Evolutionary conservation across 1,140 invertebrate genomes (phyloP).

Genomic region (Amyelois transitella): DNA sequence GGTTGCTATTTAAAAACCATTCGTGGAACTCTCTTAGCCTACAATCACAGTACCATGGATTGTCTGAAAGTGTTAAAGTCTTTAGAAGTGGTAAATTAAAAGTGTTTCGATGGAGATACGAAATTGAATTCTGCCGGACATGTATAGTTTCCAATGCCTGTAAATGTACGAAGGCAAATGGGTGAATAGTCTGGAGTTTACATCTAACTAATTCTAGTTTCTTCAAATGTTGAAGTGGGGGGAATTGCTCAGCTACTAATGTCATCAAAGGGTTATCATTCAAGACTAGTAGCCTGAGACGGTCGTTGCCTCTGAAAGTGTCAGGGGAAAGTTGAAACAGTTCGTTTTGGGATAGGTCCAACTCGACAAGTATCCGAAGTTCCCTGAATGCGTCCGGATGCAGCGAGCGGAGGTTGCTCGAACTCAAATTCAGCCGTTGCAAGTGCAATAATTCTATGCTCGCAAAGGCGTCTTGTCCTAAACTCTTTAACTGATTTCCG

Average conservation of each 20-base stretch:
- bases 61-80: conserved; percentile 85
- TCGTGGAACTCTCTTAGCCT: conserved; percentile 84
- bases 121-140: conserved; percentile 56
- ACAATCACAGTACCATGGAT: conserved; percentile 93
- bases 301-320: conserved; percentile 84
- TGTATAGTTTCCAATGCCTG: conserved; percentile 57
- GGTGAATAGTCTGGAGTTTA: conserved; percentile 80
- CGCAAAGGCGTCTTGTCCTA: conserved; percentile 86
- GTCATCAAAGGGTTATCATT: conserved; percentile 82
- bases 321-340: conserved; percentile 79
- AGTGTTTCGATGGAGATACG: conserved; percentile 54
- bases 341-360: conserved; percentile 87
- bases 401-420: conserved; percentile 81
- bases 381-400: conserved; percentile 89
- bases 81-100: conserved; percentile 76
- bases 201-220: conserved; percentile 87
- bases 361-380: conserved; percentile 89
- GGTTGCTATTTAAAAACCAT: conserved; percentile 82
- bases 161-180: conserved; percentile 75
- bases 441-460: conserved; percentile 86
- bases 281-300: conserved; percentile 81
- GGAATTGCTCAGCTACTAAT: conserved; percentile 82
- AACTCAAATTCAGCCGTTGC: conserved; percentile 86
- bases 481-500: conserved; percentile 82
- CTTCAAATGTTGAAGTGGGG: conserved; percentile 80